A percentile compares a stretch with the other conserved stretches of the same genome.
These are phyloP conservation scores for Hemistola chrysoprasaria DNA, from an alignment of 2,888 invertebrate genomes.

Conservation along the genomic window DNA sequence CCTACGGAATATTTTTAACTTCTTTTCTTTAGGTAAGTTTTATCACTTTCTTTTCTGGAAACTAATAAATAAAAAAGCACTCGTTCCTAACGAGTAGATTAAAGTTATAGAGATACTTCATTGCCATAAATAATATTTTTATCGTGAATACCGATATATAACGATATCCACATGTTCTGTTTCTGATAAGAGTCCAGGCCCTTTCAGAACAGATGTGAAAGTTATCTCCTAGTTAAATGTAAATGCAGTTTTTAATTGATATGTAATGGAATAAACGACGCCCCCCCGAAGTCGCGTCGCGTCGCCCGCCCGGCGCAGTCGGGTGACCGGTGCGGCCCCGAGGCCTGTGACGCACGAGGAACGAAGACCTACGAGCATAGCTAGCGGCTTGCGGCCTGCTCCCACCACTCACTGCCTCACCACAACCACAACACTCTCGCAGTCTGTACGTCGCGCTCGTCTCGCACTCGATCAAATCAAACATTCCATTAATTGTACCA, in stretches of 20 bases:
- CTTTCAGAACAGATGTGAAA: conserved; percentile 56
- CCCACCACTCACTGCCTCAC: conserved; percentile 10
- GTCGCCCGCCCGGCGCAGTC: conserved; percentile 17
- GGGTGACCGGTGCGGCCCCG: no score
- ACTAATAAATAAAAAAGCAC: no score
- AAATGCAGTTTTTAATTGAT: conserved; percentile 66
- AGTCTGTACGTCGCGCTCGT: conserved; percentile 45
- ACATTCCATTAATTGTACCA: conserved; percentile 73
- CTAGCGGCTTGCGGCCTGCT: conserved; percentile 3
- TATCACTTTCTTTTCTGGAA: neutral
- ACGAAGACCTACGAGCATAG: conserved; percentile 3
- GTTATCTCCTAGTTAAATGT: conserved; percentile 51
- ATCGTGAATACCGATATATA: neutral
- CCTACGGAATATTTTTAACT: conserved; percentile 1
- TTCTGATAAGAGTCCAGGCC: conserved; percentile 43
- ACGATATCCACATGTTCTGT: conserved; percentile 11
- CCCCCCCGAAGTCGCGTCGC: conserved; percentile 21
- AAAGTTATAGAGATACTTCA: no score
- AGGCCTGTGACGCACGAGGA: conserved; percentile 32
- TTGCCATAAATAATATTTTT: no score
- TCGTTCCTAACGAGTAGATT: no score
- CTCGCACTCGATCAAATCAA: conserved; percentile 54
- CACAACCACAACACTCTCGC: conserved; percentile 44
- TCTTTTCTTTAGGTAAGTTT: neutral
- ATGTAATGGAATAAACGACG: conserved; percentile 55